Evolutionary conservation across 2,113 vertebrate genomes (phyloP), one percentile per base, ranked within the genome.

Genomic region (Falco punctatus): DNA sequence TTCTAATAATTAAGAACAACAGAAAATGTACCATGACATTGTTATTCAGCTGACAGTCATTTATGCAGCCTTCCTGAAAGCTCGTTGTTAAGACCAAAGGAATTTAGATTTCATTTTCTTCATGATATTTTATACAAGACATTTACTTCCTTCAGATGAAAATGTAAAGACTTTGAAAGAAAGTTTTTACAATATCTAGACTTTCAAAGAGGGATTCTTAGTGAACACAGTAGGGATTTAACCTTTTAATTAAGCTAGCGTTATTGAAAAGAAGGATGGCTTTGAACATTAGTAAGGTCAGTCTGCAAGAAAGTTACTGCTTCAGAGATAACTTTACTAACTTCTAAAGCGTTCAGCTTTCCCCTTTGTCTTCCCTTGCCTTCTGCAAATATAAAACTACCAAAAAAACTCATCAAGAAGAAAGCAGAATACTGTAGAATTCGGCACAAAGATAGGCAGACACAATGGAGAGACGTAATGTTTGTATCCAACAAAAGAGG

Each of bases 1-100:
- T 98, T 97, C 95, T 88, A 95, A 96, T 98, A 98, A 98, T 98
- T 98, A 98, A 97, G 97, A 98, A 96, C 97, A 98, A 98, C 94
- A 98, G 97, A 97, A 98, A 97, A 97, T 55, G 91, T 95, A 97
- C 91, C 78, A 66, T 80, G 96, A 96, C 96, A 95, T 80, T 88
- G 94, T 95, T 94, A 90, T 88, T 92, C 64, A 75, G 28, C 74
- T 95, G 87, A 90, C 97, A 98, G 96, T 95, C 96, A 96, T 92
- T 97, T 98, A 91, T 92, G 58, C 59, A 96, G 93, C 81, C 93
- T 87, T 96, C 92, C 94, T 83, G 59, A 88, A 91, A 88, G 30
- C 20, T 33, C 23, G 16, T 13, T 4, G 0, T 88, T 72, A 59
- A 95, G 77, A 92, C 82, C 62, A 58, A 16, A 96, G 72, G 71